A percentile compares a stretch with the other conserved stretches of the same genome.
Conservation (phyloP, 2,113 vertebrate species). For the Cochlearius cochlearius region DNA sequence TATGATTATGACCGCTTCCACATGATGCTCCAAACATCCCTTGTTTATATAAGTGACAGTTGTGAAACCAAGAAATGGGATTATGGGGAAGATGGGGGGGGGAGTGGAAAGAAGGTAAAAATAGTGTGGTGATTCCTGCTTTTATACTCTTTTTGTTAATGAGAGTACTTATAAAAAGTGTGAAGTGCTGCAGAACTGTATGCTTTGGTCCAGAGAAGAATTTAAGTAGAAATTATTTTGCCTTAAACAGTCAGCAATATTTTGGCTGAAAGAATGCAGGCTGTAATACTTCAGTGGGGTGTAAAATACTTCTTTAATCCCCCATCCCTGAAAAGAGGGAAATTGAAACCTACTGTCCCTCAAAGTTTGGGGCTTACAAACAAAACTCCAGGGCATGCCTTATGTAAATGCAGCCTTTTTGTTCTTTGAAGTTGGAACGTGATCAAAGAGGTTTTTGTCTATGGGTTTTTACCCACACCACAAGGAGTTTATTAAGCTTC, state of each 20-base stretch:
- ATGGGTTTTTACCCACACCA: background rate
- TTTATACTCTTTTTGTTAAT: background rate
- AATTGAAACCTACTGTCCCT: background rate
- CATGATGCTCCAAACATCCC: too few relatives aligned
- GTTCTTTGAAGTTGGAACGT: background rate
- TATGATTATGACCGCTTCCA: background rate
- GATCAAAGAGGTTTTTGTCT: background rate
- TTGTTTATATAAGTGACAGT: background rate
- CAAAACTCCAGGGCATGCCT: background rate
- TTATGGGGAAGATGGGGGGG: background rate
- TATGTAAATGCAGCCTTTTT: background rate
- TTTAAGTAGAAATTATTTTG: background rate
- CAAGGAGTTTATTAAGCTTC: background rate
- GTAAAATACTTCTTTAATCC: background rate
- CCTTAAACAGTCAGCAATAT: background rate
- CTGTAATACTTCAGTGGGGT: background rate
- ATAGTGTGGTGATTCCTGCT: background rate
- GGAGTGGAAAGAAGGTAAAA: background rate
- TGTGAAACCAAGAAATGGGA: background rate
- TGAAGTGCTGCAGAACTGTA: background rate
- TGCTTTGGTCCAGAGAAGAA: background rate
- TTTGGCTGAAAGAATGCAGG: background rate
- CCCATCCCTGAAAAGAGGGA: background rate
- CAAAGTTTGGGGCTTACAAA: background rate
- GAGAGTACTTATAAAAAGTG: background rate